Conservation (phyloP, 2,888 invertebrate species). For the Capitulum mitella region DNA sequence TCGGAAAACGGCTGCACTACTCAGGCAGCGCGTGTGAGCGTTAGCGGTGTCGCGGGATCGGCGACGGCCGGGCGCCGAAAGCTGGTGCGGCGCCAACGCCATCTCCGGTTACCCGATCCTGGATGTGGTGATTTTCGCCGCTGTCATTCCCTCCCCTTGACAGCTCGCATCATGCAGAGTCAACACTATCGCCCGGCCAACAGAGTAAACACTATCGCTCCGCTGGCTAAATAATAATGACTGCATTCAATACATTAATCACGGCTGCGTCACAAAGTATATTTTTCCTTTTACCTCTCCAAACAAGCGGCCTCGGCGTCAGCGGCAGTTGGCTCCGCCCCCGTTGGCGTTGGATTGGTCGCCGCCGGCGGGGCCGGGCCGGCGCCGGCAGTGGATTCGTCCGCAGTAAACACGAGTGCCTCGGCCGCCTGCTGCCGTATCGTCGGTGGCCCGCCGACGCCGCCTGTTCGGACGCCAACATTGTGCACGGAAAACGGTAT, state of each 20-base stretch:
- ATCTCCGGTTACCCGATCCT: neutral
- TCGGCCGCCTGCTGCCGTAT: neutral
- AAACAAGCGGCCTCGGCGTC: neutral
- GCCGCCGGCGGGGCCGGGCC: neutral
- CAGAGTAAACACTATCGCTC: conserved; percentile 19
- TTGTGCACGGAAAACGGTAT: no score
- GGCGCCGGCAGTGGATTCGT: neutral
- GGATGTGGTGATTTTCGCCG: neutral
- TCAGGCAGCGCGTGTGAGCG: no score
- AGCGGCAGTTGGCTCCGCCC: neutral
- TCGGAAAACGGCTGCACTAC: no score
- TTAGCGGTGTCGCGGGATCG: no score
- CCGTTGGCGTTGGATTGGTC: neutral
- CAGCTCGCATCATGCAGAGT: neutral
- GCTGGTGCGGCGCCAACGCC: neutral
- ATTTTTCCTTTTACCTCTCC: conserved; percentile 23
- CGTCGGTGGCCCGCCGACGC: neutral
- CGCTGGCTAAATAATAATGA: conserved; percentile 23
- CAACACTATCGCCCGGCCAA: neutral
- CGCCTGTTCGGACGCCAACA: no score
- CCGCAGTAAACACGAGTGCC: neutral
- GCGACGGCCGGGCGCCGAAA: neutral
- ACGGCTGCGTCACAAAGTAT: conserved; percentile 7
- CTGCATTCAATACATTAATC: conserved; percentile 25
- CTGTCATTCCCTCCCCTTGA: neutral